Conservation (phyloP, 2,113 vertebrate genomes). For the Malaclemys terrapin region DNA sequence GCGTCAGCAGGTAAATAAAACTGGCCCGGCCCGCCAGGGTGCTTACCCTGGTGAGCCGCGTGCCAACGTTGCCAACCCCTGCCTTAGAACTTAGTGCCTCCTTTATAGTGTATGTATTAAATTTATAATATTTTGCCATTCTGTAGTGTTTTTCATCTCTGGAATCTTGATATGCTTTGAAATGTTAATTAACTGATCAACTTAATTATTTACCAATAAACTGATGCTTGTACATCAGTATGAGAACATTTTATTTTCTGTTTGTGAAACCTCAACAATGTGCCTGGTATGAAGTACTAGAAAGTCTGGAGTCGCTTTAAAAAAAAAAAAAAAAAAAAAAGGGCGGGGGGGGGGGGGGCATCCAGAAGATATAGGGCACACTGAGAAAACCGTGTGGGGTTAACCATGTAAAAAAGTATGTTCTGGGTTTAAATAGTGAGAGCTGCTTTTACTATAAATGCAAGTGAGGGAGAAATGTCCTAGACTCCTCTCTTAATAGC, state of each 20-base stretch:
- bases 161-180: background rate
- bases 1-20: too few relatives aligned
- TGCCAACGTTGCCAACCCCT: too few relatives aligned
- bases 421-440: background rate
- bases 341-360: background rate
- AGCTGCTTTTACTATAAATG: background rate
- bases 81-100: background rate
- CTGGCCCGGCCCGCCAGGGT: too few relatives aligned
- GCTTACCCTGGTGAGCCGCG: too few relatives aligned
- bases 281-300: background rate
- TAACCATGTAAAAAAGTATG: background rate
- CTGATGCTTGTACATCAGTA: rapidly evolving
- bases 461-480: background rate
- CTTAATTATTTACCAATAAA: background rate
- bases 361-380: rapidly evolving
- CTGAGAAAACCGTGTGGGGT: background rate
- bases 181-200: background rate
- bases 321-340: background rate
- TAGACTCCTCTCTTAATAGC: background rate
- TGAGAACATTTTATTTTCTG: background rate
- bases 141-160: background rate
- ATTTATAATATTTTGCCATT: background rate
- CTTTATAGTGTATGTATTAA: background rate
- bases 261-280: background rate
- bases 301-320: background rate